A percentile compares a stretch with the other conserved stretches of the same genome.
phyloP scores from a whole-genome alignment of 35 echinoderm and acorn worm species.

The Heliocidaris tuberculata region DNA sequence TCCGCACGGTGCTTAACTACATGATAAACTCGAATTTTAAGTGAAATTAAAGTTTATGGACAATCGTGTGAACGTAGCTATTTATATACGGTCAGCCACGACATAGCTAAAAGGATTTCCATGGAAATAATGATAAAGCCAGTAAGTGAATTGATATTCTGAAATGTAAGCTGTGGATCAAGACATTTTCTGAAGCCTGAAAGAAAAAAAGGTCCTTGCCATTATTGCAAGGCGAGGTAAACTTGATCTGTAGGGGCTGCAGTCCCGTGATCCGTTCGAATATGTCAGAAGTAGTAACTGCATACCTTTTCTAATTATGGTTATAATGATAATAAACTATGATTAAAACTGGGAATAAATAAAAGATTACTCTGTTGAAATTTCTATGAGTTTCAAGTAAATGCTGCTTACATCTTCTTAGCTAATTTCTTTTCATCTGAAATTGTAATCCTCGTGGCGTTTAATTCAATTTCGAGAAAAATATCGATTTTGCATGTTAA shows the following conservation, averaged over 20 bases:
- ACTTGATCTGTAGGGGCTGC: too few species aligned
- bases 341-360: not conserved
- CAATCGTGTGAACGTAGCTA: not conserved
- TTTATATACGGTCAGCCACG: not conserved
- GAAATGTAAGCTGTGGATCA: not conserved
- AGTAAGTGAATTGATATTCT: conserved; percentile 1
- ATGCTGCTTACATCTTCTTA: not conserved
- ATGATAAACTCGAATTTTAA: too few species aligned
- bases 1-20: too few species aligned
- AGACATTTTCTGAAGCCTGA: not conserved
- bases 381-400: too few species aligned
- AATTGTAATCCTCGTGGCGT: not conserved
- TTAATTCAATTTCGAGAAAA: too few species aligned
- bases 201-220: not conserved
- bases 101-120: not conserved
- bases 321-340: not conserved
- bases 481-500: too few species aligned
- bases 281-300: not conserved
- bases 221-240: not conserved
- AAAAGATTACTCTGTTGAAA: not conserved
- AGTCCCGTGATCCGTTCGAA: too few species aligned
- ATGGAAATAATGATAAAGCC: not conserved
- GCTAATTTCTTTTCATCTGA: not conserved
- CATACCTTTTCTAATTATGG: not conserved
- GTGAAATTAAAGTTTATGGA: too few species aligned